A percentile compares a stretch with the other conserved stretches of the same genome.
Evolutionary conservation across 1,140 invertebrate genomes (phyloP).

Genomic region (Hormaphis cornu): DNA sequence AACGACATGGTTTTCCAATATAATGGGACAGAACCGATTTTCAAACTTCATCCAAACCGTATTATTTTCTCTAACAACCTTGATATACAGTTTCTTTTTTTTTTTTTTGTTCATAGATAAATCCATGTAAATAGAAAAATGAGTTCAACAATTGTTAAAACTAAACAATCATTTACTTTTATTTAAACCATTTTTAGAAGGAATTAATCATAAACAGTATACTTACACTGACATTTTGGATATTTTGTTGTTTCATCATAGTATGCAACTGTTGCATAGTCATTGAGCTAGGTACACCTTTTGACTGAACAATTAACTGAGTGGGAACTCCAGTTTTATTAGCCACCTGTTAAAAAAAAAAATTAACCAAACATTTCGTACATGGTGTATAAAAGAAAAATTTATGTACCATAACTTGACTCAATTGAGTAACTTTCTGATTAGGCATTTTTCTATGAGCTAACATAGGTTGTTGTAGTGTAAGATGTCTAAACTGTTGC

Average conservation of each 20-base stretch:
- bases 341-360: neutral
- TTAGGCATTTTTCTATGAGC: constrained; percentile 51
- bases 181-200: too few relatives aligned
- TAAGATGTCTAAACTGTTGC: constrained; percentile 57
- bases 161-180: too few relatives aligned
- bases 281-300: constrained; percentile 47
- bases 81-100: too few relatives aligned
- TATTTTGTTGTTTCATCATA: constrained; percentile 61
- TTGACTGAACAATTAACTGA: constrained; percentile 6
- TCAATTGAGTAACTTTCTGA: constrained; percentile 53
- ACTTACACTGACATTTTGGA: constrained; percentile 43
- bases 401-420: constrained; percentile 43
- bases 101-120: too few relatives aligned
- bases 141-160: too few relatives aligned
- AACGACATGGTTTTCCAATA: neutral
- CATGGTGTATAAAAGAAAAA: neutral
- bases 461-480: constrained; percentile 55
- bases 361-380: neutral
- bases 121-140: too few relatives aligned
- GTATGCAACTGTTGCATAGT: constrained; percentile 54
- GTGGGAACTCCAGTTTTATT: neutral
- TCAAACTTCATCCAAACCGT: neutral
- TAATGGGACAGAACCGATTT: neutral
- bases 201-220: too few relatives aligned
- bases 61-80: neutral